Base-by-base conservation (phyloP, 2,113 vertebrate genomes). In the Porphyrio hochstetteri region DNA sequence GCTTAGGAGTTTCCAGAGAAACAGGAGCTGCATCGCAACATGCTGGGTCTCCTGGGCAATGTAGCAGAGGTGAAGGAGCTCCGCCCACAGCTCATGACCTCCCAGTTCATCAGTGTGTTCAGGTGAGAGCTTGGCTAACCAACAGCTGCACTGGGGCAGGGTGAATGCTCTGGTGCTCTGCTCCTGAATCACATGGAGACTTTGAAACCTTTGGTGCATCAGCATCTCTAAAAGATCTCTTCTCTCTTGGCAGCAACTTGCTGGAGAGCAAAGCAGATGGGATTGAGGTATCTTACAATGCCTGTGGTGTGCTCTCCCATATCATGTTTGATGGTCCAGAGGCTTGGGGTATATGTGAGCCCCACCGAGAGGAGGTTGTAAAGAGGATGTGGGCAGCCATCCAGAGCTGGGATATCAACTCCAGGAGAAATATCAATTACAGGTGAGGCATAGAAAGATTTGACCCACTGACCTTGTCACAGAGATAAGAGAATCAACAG, bases 371-470 rank as follows among this genome's bases (percentile, higher is more conserved):
- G n/a, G 92, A 98, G 7, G 99, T 99, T 75, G 99, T 99, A 81
- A 98, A 99, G 86, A 98, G 99, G 78, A 99, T 99, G 99, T 99
- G 99, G 99, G 98, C 98, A 1, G 99, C 99, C 88, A 99, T 99
- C 95, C 99, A 99, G 96, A 99, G 99, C 98, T 99, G 99, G 99
- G 99, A 99, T 46, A 98, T 99, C 92, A 99, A 98, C 96, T 99
- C 99, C 7, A 98, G 98, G n/a, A 99, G 99, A 77, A 99, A 99
- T 96, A 99, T 99, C 91, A 99, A 99, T 94, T 99, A 99, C 98
- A 99, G 99, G 99, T 99, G 75, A 88, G 81, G 48, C 29, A 42
- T 1, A 8, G 52, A 48, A 59, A 44, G 55, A 55, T 56, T 84
- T 79, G 48, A 25, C 17, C 18, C 19, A 2, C 33, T 90, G 40